These are phyloP conservation scores for Pagrus major DNA, from an alignment of 2,113 vertebrate genomes.

Conservation along the genomic window DNA sequence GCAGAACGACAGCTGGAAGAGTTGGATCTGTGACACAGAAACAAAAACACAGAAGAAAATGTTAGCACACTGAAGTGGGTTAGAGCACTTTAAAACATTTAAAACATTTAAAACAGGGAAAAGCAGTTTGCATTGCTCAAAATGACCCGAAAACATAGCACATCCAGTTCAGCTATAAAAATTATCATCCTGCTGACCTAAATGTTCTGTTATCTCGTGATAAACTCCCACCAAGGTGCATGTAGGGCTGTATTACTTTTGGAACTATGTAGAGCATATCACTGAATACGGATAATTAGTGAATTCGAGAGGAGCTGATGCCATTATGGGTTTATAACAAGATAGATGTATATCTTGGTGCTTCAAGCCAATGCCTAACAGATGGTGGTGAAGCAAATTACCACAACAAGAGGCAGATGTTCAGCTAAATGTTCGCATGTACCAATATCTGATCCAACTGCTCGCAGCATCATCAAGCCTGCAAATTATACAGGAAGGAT, in stretches of 20 bases:
- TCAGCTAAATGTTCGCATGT: conserved; percentile 68
- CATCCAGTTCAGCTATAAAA: conserved; percentile 40
- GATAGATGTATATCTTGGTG: conserved; percentile 60
- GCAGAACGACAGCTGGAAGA: conserved; percentile 71
- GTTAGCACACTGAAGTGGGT: conserved; percentile 41
- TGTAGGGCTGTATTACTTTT: conserved; percentile 27
- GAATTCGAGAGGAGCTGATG: conserved; percentile 45
- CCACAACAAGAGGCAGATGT: conserved; percentile 77
- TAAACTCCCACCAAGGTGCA: conserved; percentile 27
- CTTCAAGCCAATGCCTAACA: conserved; percentile 66
- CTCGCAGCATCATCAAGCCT: conserved; percentile 52
- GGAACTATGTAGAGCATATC: conserved; percentile 21
- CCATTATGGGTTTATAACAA: conserved; percentile 69
- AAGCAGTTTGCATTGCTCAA: conserved; percentile 21
- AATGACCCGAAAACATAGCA: conserved; percentile 28
- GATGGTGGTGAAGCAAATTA: conserved; percentile 74
- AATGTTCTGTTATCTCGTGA: conserved; percentile 29
- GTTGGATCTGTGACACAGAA: conserved; percentile 64
- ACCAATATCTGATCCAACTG: conserved; percentile 65
- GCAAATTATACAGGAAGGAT: conserved; percentile 63
- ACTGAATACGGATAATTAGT: conserved; percentile 50
- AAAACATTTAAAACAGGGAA: conserved; percentile 10
- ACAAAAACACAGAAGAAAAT: conserved; percentile 56
- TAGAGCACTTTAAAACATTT: conserved; percentile 2
- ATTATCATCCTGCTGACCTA: conserved; percentile 29